Conservation (phyloP, 2,797 vertebrate species). For the Nyctalus aviator region DNA sequence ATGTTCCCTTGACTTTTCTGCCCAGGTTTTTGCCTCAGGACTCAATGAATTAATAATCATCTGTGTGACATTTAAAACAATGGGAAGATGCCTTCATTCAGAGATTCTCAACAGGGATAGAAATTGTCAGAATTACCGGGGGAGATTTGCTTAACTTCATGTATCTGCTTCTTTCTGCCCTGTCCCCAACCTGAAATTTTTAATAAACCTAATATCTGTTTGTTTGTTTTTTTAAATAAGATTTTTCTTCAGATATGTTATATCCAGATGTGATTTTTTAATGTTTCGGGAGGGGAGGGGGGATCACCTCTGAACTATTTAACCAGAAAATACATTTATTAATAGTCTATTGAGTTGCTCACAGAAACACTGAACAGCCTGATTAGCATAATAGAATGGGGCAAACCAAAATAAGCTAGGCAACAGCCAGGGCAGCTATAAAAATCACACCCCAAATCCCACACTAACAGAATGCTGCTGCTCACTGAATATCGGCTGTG, state of each 20-base stretch:
- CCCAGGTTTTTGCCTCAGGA: constrained; percentile 29
- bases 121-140: constrained; percentile 48
- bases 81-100: constrained; percentile 58
- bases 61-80: constrained; percentile 55
- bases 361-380: not conserved
- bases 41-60: constrained; percentile 64
- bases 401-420: not conserved
- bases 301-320: not conserved
- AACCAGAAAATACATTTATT: not conserved
- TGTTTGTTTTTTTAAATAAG: not conserved
- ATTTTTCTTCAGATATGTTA: constrained; percentile 6
- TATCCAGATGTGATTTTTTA: not conserved
- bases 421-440: not conserved
- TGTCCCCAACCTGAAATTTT: constrained; percentile 15
- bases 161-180: not conserved
- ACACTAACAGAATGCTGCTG: not conserved
- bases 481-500: not conserved
- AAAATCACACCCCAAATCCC: not conserved
- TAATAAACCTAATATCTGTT: constrained; percentile 15
- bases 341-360: not conserved
- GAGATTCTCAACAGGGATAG: constrained; percentile 9
- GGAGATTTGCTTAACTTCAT: not conserved
- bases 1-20: not conserved
- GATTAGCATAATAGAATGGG: not conserved
- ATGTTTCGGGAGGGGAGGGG: not conserved